Percentiles rank a stretch among this genome's conserved stretches.
phyloP scores from a whole-genome alignment of 1,140 invertebrate species.

The Branchinecta lindahli region DNA sequence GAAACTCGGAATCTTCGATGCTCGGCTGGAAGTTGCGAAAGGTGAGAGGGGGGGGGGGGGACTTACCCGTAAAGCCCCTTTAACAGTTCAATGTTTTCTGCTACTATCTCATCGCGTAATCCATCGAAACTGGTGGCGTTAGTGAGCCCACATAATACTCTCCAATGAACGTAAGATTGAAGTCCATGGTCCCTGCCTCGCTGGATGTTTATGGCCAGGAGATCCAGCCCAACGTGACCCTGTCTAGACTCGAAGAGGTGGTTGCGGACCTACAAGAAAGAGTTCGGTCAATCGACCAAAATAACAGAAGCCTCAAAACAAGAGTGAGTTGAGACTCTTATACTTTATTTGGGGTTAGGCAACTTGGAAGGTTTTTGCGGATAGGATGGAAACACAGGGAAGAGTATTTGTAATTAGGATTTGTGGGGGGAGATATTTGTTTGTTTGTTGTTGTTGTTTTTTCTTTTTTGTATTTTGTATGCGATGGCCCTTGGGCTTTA shows the following conservation, averaged over 20 bases:
- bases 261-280: constrained; percentile 44
- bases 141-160: constrained; percentile 47
- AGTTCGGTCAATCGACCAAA: constrained; percentile 14
- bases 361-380: too few relatives aligned
- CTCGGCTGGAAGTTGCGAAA: too few relatives aligned
- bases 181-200: constrained; percentile 76
- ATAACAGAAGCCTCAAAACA: neutral
- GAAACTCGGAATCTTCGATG: too few relatives aligned
- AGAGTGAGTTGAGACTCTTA: too few relatives aligned
- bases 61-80: constrained; percentile 31
- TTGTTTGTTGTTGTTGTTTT: too few relatives aligned
- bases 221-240: constrained; percentile 39
- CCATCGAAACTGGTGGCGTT: constrained; percentile 29
- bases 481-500: too few relatives aligned
- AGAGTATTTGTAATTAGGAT: too few relatives aligned
- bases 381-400: too few relatives aligned
- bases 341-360: too few relatives aligned
- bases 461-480: too few relatives aligned
- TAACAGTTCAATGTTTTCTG: constrained; percentile 28
- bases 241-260: constrained; percentile 48
- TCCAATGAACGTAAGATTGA: constrained; percentile 56
- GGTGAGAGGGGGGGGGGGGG: too few relatives aligned
- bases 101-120: constrained; percentile 23
- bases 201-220: constrained; percentile 72
- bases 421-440: too few relatives aligned